Evolutionary conservation across 2,888 invertebrate species (phyloP).

Genomic region (Drosophila picticornis): DNA sequence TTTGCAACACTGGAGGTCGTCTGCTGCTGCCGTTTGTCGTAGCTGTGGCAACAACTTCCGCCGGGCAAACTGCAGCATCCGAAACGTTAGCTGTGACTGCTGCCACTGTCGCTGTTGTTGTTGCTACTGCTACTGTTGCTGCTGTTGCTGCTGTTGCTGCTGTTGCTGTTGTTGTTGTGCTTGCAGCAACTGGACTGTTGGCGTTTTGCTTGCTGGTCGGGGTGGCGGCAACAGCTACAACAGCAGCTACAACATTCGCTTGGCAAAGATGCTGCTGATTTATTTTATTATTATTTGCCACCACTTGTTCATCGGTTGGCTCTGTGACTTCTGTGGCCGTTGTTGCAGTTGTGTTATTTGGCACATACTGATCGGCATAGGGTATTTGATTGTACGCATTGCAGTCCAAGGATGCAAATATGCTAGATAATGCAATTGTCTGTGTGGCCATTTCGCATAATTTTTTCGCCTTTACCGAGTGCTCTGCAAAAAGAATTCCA

Average conservation of each 20-base stretch:
- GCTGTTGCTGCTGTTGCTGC: slow-evolving; percentile 5
- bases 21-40: slow-evolving; percentile 51
- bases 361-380: slow-evolving; percentile 85
- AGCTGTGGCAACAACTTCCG: slow-evolving; percentile 40
- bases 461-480: slow-evolving; percentile 82
- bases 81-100: slow-evolving; percentile 8
- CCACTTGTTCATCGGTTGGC: slow-evolving; percentile 67
- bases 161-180: slow-evolving; percentile 6
- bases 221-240: slow-evolving; percentile 50
- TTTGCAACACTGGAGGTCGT: slow-evolving; percentile 68
- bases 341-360: slow-evolving; percentile 72
- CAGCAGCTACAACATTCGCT: slow-evolving; percentile 46
- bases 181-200: slow-evolving; percentile 38
- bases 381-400: slow-evolving; percentile 83
- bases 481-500: slow-evolving; percentile 55
- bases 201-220: slow-evolving; percentile 46
- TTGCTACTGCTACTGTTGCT: slow-evolving; percentile 26
- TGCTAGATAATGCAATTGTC: slow-evolving; percentile 84
- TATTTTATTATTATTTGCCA: slow-evolving; percentile 85
- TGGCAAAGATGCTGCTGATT: slow-evolving; percentile 82
- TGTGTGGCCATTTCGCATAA: slow-evolving; percentile 85
- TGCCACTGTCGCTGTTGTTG: slow-evolving; percentile 24
- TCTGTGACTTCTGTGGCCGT: slow-evolving; percentile 46
- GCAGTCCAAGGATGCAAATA: slow-evolving; percentile 83
- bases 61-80: slow-evolving; percentile 11